Percentiles rank a stretch among this genome's conserved stretches.
phyloP scores from a whole-genome alignment of 2,797 vertebrate genomes.

The Trachops cirrhosus region DNA sequence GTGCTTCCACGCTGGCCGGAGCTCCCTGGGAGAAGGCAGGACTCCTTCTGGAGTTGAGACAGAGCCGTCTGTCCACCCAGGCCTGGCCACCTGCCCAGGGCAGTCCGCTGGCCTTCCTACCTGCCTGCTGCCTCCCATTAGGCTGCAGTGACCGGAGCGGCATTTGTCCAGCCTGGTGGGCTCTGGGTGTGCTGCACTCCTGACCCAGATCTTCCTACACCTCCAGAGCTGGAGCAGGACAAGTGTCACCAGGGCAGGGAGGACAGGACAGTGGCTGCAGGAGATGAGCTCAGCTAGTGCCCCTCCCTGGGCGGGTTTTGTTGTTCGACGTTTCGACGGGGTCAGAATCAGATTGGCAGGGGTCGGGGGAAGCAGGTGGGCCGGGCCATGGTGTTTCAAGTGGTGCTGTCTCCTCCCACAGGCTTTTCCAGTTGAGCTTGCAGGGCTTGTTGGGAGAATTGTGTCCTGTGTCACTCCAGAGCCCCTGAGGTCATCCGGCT shows the following conservation, averaged over 20 bases:
- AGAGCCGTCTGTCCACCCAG: background rate
- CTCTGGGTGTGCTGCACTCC: background rate
- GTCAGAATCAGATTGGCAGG: background rate
- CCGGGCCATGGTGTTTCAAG: background rate
- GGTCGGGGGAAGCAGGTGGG: background rate
- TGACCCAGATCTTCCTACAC: slow-evolving; percentile 3
- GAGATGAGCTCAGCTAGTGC: background rate
- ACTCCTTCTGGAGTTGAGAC: background rate
- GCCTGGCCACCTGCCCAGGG: background rate
- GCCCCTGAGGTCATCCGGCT: background rate
- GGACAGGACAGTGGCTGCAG: background rate
- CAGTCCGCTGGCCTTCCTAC: background rate
- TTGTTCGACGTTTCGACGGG: background rate
- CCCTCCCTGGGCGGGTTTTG: background rate
- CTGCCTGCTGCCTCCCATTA: no score
- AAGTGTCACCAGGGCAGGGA: background rate
- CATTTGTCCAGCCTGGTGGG: accelerated
- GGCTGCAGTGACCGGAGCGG: background rate
- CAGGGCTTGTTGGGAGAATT: background rate
- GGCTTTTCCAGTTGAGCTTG: background rate
- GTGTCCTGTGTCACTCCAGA: background rate
- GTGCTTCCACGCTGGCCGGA: background rate
- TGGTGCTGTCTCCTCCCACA: accelerated
- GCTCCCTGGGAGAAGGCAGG: background rate
- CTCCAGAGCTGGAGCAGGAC: background rate